A percentile compares a stretch with the other conserved stretches of the same genome.
phyloP scores from a whole-genome alignment of 2,888 invertebrate species.

The Drosophila pseudotakahashii region DNA sequence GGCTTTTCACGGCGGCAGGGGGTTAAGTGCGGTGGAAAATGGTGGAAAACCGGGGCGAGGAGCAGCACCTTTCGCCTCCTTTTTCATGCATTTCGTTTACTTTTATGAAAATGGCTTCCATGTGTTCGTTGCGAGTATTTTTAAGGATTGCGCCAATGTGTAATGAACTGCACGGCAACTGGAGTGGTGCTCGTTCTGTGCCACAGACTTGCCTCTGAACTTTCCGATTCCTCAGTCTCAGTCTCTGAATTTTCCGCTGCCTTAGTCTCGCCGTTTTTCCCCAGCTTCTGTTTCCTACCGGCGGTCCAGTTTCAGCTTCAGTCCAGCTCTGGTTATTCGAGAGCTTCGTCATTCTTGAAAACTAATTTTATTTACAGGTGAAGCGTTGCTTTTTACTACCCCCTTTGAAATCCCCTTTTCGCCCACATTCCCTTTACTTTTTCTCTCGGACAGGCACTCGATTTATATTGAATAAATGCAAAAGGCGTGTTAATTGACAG shows the following conservation, averaged over 20 bases:
- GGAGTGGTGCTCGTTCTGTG: constrained; percentile 18
- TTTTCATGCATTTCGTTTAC: constrained; percentile 65
- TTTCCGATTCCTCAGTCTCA: constrained; percentile 1
- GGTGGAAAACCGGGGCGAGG: not conserved
- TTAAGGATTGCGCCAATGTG: constrained; percentile 69
- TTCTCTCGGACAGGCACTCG: constrained; percentile 46
- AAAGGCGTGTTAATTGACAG: constrained; percentile 80
- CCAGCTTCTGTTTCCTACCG: not conserved
- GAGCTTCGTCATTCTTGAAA: constrained; percentile 46
- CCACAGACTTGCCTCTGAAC: constrained; percentile 2
- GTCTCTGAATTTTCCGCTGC: constrained; percentile 3
- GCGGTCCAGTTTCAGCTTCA: constrained; percentile 18
- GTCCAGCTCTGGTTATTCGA: constrained; percentile 11
- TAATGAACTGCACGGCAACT: constrained; percentile 60
- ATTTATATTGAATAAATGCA: constrained; percentile 80
- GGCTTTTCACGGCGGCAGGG: constrained; percentile 30
- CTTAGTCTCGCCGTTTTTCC: constrained; percentile 3
- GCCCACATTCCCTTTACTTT: not conserved
- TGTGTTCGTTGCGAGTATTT: constrained; percentile 36
- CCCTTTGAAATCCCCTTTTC: not conserved
- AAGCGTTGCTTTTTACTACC: constrained; percentile 20
- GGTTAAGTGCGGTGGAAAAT: not conserved
- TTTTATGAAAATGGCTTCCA: constrained; percentile 68
- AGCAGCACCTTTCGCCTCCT: constrained; percentile 27
- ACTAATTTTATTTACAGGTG: constrained; percentile 73